Evolutionary conservation across 1,140 invertebrate species (phyloP).

Genomic region (Bombus affinis): DNA sequence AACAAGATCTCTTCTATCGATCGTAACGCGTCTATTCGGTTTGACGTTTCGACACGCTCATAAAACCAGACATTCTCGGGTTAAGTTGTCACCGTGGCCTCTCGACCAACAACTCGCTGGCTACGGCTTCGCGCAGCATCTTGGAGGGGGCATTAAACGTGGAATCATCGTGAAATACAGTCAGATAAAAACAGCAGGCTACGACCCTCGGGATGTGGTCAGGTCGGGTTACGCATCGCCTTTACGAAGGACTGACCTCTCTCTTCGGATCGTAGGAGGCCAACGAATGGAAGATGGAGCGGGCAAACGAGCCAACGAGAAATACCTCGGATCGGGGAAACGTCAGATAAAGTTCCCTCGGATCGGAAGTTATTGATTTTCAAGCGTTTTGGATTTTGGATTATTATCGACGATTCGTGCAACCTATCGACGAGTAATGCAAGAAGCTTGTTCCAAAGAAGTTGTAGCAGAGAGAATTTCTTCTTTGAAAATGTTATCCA

Average conservation of each 20-base stretch:
- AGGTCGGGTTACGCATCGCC: constrained; percentile 79
- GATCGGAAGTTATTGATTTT: not conserved
- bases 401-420: no score
- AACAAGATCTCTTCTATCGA: not conserved
- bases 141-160: constrained; percentile 71
- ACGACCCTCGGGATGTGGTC: constrained; percentile 75
- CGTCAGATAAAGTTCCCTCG: not conserved
- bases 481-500: not conserved
- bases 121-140: constrained; percentile 4
- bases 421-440: no score
- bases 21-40: constrained; percentile 3
- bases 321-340: not conserved
- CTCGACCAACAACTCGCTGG: constrained; percentile 42
- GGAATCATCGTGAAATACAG: constrained; percentile 81
- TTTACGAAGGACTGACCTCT: constrained; percentile 74
- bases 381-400: no score
- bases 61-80: constrained; percentile 58
- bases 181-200: constrained; percentile 82
- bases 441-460: not conserved
- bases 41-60: constrained; percentile 58
- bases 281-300: not conserved
- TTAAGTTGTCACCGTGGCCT: constrained; percentile 73
- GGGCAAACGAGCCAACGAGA: not conserved
- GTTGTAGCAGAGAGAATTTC: no score
- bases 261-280: constrained; percentile 34